Conservation (phyloP, 2,797 vertebrate species). For the Darevskia nairensis region DNA sequence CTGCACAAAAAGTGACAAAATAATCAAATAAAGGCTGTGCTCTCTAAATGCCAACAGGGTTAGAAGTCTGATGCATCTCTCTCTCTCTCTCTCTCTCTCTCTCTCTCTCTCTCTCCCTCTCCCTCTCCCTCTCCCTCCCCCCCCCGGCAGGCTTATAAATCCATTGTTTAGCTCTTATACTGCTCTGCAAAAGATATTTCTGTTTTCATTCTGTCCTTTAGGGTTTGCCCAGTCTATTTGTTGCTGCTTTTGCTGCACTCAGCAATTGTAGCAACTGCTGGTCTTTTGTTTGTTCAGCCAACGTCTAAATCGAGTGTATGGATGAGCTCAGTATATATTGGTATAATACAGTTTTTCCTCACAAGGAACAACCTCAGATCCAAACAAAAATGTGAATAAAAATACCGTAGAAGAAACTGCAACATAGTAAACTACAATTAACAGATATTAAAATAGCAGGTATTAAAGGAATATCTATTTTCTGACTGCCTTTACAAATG, state of each 20-base stretch:
- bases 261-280: background rate
- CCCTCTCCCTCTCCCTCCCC: background rate
- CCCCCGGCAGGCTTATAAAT: background rate
- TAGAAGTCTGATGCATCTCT: background rate
- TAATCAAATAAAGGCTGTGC: background rate
- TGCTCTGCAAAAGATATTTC: background rate
- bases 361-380: too few relatives aligned
- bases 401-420: too few relatives aligned
- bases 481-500: too few relatives aligned
- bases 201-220: conserved; percentile 3
- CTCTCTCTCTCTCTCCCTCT: too few relatives aligned
- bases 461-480: too few relatives aligned
- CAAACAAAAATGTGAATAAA: too few relatives aligned
- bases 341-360: background rate
- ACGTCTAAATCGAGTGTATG: background rate
- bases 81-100: too few relatives aligned
- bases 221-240: background rate
- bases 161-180: background rate
- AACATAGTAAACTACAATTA: too few relatives aligned
- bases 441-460: too few relatives aligned
- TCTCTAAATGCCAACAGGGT: background rate
- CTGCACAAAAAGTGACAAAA: background rate
- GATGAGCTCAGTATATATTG: background rate
- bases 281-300: conserved; percentile 43
- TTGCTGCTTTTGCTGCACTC: background rate